phyloP scores from a whole-genome alignment of 2,113 vertebrate species.

The Cryptotis parvus region DNA sequence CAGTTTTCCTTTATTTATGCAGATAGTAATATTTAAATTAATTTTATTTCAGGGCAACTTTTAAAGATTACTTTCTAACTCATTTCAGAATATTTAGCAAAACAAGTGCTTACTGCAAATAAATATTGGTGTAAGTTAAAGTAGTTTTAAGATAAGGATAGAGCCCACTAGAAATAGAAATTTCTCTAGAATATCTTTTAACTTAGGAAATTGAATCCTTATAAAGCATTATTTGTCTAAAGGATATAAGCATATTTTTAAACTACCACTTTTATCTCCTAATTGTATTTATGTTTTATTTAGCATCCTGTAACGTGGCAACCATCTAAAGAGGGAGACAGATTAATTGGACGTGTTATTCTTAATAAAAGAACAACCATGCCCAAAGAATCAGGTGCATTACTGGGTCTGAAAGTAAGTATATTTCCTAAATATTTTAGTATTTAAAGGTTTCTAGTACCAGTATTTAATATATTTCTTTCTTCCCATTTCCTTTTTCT shows the following conservation, averaged over 20 bases:
- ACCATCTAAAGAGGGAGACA: slow-evolving; percentile 98
- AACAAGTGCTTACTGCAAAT: background rate
- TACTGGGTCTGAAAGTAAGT: slow-evolving; percentile 97
- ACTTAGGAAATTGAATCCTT: background rate
- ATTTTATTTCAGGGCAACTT: slow-evolving; percentile 26
- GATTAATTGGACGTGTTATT: slow-evolving; percentile 97
- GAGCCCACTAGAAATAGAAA: background rate
- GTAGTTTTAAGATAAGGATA: background rate
- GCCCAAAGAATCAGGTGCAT: slow-evolving; percentile 96
- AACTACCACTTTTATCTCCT: background rate
- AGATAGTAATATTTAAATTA: background rate
- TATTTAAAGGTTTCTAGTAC: too few relatives aligned
- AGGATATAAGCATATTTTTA: background rate
- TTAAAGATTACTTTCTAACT: background rate
- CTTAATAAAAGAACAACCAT: slow-evolving; percentile 97
- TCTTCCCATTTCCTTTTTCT: slow-evolving; percentile 20
- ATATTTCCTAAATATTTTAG: background rate
- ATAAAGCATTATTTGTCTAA: background rate
- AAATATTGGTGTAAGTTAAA: slow-evolving; percentile 23
- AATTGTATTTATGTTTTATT: slow-evolving; percentile 58
- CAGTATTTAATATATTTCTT: background rate
- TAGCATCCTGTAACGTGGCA: slow-evolving; percentile 99
- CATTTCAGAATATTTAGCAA: background rate
- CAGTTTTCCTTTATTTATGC: background rate
- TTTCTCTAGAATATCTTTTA: background rate